Conservation (phyloP, 35 echinoderm and acorn worm species). For the Holothuria glaberrima region DNA sequence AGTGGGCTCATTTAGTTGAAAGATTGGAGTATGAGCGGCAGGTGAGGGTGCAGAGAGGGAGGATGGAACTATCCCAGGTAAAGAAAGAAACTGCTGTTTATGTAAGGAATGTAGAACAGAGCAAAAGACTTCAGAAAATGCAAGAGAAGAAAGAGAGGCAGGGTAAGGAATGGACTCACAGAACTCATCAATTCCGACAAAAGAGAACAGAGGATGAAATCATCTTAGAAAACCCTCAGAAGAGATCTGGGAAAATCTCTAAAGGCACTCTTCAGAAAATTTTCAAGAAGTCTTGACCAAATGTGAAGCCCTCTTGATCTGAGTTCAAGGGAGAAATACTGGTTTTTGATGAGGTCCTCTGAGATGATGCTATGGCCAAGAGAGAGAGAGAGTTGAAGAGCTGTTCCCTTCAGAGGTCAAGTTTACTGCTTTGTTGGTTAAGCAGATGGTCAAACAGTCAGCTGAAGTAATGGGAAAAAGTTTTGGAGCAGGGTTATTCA, state of each 20-base stretch:
- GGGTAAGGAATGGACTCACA: conserved; percentile 75
- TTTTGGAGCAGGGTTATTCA: too few species aligned
- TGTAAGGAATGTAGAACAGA: conserved; percentile 78
- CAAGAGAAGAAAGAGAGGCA: conserved; percentile 77
- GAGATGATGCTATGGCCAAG: too few species aligned
- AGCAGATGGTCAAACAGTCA: too few species aligned
- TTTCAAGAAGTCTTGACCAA: conserved; percentile 64
- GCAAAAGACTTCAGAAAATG: conserved; percentile 68
- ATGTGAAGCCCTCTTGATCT: neutral
- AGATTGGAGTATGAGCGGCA: conserved; percentile 86
- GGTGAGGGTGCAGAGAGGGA: conserved; percentile 80
- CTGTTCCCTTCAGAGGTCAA: too few species aligned
- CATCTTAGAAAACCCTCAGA: neutral
- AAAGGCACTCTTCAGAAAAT: conserved; percentile 68
- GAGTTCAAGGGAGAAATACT: neutral
- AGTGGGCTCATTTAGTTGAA: conserved; percentile 90
- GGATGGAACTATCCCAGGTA: conserved; percentile 78
- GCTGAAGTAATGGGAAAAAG: too few species aligned
- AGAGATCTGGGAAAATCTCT: conserved; percentile 68
- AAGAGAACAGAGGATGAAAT: conserved; percentile 62
- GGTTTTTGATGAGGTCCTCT: too few species aligned
- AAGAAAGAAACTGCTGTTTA: conserved; percentile 92
- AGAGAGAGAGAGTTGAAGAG: too few species aligned
- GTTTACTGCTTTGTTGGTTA: too few species aligned
- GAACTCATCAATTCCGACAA: conserved; percentile 70